Conservation (phyloP, 2,113 vertebrate species). For the Eublepharis macularius region DNA sequence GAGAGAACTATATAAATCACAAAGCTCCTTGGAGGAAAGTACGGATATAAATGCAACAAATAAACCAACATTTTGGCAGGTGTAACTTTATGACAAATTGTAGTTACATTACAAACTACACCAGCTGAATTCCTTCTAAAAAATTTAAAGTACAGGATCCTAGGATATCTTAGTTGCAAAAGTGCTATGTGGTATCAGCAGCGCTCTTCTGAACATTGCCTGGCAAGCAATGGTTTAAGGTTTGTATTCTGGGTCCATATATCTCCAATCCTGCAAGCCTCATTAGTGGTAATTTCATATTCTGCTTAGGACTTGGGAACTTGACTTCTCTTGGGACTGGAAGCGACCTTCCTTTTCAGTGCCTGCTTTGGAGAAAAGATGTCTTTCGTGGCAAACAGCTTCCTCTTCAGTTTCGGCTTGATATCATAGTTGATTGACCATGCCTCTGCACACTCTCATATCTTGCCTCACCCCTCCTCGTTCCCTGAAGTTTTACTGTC, state of each 20-base stretch:
- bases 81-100: not conserved
- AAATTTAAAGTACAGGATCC: not conserved
- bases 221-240: not conserved
- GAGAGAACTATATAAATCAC: not conserved
- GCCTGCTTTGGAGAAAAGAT: not conserved
- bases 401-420: not conserved
- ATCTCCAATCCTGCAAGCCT: not conserved
- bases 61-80: not conserved
- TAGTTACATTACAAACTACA: not conserved
- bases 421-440: not conserved
- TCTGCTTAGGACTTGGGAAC: not conserved
- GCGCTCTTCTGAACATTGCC: not conserved
- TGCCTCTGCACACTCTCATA: not conserved
- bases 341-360: slow-evolving; percentile 17
- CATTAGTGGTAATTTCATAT: not conserved
- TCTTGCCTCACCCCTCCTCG: not conserved
- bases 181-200: not conserved
- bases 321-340: not conserved
- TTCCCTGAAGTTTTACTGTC: not conserved
- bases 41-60: not conserved
- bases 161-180: not conserved
- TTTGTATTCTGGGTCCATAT: not conserved
- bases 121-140: not conserved
- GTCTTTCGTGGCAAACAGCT: not conserved
- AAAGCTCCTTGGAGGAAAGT: not conserved